Conservation (phyloP, 2,113 vertebrate genomes). For the Pteruthius melanotis region DNA sequence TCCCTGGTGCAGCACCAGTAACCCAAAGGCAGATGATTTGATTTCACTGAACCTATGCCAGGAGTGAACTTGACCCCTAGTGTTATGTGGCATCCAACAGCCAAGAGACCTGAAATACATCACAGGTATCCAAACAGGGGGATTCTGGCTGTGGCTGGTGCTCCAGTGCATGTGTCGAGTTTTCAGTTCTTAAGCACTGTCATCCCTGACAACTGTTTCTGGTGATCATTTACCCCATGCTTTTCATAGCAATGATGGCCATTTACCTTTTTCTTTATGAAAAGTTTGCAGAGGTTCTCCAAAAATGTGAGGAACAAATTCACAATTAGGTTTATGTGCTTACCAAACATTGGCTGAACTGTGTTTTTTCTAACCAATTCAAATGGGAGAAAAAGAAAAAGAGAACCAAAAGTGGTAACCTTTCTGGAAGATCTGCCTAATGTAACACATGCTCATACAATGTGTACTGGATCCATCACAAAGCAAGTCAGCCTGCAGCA, state of each 20-base stretch:
- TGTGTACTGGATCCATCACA: not conserved
- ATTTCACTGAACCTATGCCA: not conserved
- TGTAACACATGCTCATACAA: not conserved
- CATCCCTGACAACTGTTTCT: not conserved
- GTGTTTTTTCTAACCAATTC: not conserved
- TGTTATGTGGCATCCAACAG: rapidly evolving
- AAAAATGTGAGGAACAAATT: not conserved
- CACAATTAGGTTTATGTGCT: not conserved
- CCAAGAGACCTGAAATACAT: not conserved
- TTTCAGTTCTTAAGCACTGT: not conserved
- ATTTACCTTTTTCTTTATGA: not conserved
- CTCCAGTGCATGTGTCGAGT: not conserved
- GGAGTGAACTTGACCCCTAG: not conserved
- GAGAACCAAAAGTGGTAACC: not conserved
- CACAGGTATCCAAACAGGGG: not conserved
- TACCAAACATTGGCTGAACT: not conserved
- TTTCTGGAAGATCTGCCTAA: not conserved
- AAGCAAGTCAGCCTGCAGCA: not conserved
- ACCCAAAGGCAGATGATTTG: not conserved
- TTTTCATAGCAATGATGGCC: not conserved
- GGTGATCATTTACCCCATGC: not conserved
- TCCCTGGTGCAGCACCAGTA: not conserved
- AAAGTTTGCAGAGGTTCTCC: not conserved
- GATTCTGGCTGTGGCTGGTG: not conserved
- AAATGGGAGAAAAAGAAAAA: not conserved